A percentile compares a stretch with the other conserved stretches of the same genome.
Evolutionary conservation across 35 echinoderm and acorn worm species (phyloP).

Genomic region (Ptychodera flava): DNA sequence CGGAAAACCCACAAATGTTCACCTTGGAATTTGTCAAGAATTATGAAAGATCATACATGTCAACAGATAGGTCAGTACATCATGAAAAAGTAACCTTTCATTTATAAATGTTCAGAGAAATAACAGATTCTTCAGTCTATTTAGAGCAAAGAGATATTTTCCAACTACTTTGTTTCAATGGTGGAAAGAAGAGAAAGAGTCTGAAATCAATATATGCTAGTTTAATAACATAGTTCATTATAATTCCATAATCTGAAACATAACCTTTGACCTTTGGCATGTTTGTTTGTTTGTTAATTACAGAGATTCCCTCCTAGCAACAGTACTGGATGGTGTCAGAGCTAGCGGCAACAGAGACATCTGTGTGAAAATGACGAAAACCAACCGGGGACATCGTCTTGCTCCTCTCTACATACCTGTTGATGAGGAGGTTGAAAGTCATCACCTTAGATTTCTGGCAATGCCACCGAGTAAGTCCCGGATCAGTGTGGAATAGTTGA

Average conservation of each 20-base stretch:
- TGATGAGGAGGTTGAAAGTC: constrained; percentile 83
- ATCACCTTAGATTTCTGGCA: constrained; percentile 81
- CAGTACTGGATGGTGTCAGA: constrained; percentile 82
- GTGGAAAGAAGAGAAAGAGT: too few species aligned
- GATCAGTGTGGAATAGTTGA: too few species aligned
- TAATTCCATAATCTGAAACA: too few species aligned
- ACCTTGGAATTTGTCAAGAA: constrained; percentile 87
- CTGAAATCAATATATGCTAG: too few species aligned
- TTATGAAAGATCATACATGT: constrained; percentile 64
- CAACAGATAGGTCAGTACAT: constrained; percentile 77
- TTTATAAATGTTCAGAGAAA: too few species aligned
- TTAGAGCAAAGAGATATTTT: too few species aligned
- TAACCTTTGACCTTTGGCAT: too few species aligned
- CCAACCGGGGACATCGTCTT: constrained; percentile 62
- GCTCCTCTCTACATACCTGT: constrained; percentile 80
- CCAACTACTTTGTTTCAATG: too few species aligned
- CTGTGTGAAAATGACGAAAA: constrained; percentile 81
- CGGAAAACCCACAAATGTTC: constrained; percentile 86
- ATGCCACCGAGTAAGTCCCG: constrained; percentile 81
- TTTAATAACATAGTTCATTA: too few species aligned
- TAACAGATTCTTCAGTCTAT: too few species aligned
- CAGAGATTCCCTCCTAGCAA: constrained; percentile 93
- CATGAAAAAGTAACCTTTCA: too few species aligned
- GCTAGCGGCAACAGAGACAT: constrained; percentile 95
- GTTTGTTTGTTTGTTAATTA: neutral